phyloP scores from a whole-genome alignment of 2,797 vertebrate genomes.

The Centroberyx gerrardi region DNA sequence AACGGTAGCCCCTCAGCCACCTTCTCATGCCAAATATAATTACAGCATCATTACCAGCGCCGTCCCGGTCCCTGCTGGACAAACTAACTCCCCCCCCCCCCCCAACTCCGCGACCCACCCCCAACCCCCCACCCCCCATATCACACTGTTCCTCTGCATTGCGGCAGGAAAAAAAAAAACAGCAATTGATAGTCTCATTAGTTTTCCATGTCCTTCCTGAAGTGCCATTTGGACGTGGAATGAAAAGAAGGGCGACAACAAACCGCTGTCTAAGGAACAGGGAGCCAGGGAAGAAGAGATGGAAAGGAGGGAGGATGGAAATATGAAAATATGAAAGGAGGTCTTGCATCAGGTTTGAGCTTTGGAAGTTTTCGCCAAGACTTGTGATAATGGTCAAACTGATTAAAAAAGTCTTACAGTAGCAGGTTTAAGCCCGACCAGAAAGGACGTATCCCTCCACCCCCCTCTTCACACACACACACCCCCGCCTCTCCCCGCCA shows the following conservation, averaged over 20 bases:
- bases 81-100: slow-evolving; percentile 1
- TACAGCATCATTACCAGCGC: slow-evolving; percentile 77
- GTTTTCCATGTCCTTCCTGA: slow-evolving; percentile 63
- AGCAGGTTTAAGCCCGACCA: slow-evolving; percentile 34
- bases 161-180: slow-evolving; percentile 46
- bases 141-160: slow-evolving; percentile 63
- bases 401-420: slow-evolving; percentile 19
- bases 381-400: slow-evolving; percentile 8
- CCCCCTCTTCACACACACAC: slow-evolving; percentile 9
- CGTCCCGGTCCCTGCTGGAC: slow-evolving; percentile 52
- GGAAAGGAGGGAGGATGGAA: too few species aligned
- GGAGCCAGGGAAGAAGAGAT: not conserved
- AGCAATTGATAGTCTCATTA: slow-evolving; percentile 69
- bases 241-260: slow-evolving; percentile 55
- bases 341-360: too few species aligned
- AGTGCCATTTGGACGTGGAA: slow-evolving; percentile 55
- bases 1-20: slow-evolving; percentile 65
- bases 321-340: too few species aligned
- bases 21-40: slow-evolving; percentile 80
- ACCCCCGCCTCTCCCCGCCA: slow-evolving; percentile 7
- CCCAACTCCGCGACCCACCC: slow-evolving; percentile 18
- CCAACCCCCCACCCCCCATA: slow-evolving; percentile 14
- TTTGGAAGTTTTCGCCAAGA: not conserved
- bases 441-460: slow-evolving; percentile 1
- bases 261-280: slow-evolving; percentile 56